Percentiles rank a stretch among this genome's conserved stretches.
Conservation (phyloP, 2,888 invertebrate species). For the Lithophane socia region DNA sequence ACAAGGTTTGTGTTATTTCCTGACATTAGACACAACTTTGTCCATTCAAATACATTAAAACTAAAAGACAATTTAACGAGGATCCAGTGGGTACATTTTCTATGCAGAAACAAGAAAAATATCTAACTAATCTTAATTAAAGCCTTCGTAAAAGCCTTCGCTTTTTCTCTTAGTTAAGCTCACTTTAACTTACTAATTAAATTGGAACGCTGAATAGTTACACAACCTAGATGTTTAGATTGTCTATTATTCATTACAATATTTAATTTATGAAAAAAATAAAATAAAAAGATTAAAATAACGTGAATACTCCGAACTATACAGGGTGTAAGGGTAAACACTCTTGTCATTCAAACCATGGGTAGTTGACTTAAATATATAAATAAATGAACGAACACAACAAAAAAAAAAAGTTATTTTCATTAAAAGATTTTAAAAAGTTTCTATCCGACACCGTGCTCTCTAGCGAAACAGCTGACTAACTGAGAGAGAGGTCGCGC, state of each 20-base stretch:
- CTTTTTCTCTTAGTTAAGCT: slow-evolving; percentile 23
- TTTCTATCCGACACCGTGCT: no score
- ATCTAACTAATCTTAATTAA: slow-evolving; percentile 23
- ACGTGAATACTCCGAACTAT: not conserved
- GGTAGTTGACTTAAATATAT: no score
- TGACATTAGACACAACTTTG: not conserved
- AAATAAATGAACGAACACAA: no score
- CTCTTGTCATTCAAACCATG: no score
- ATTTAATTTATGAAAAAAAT: no score
- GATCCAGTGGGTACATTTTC: not conserved
- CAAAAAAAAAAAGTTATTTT: no score
- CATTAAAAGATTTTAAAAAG: no score
- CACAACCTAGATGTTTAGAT: not conserved
- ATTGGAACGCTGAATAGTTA: slow-evolving; percentile 8
- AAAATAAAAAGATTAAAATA: not conserved
- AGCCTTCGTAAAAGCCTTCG: slow-evolving; percentile 15
- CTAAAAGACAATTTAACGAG: slow-evolving; percentile 5
- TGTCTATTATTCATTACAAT: not conserved
- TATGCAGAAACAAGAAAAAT: not conserved
- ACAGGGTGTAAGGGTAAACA: no score
- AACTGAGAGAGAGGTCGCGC: no score
- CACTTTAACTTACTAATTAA: slow-evolving; percentile 41
- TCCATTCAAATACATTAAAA: slow-evolving; percentile 1
- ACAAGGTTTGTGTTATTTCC: not conserved
- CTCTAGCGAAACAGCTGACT: no score